These are phyloP conservation scores for Marcusenius ussheri DNA, from an alignment of 2,113 vertebrate genomes.

Conservation along the genomic window DNA sequence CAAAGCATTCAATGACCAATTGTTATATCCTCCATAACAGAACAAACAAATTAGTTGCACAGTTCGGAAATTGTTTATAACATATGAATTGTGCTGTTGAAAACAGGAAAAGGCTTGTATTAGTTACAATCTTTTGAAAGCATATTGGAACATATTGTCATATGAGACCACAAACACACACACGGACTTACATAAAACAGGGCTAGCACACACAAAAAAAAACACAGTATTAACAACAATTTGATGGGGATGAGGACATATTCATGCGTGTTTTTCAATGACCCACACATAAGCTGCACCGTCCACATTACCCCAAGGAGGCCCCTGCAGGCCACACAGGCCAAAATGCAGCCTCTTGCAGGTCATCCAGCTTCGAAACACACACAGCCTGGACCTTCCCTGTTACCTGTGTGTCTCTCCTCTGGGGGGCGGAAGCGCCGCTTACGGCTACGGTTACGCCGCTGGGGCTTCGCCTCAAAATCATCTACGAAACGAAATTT, in stretches of 20 bases:
- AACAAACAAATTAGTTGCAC: neutral
- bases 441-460: conserved; percentile 96
- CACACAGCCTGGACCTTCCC: conserved; percentile 30
- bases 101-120: neutral
- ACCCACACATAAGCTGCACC: neutral
- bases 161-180: neutral
- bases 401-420: conserved; percentile 98
- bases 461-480: conserved; percentile 87
- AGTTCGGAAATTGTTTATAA: neutral
- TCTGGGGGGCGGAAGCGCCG: conserved; percentile 86
- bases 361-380: conserved; percentile 26
- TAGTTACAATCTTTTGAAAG: neutral
- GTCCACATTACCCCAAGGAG: neutral
- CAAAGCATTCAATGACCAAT: neutral
- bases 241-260: neutral
- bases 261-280: neutral
- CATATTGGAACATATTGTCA: neutral
- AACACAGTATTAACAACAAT: neutral
- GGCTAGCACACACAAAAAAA: neutral
- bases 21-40: neutral
- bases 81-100: neutral
- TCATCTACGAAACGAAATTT: conserved; percentile 86
- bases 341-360: neutral
- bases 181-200: neutral
- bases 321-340: neutral